phyloP scores from a whole-genome alignment of 2,113 vertebrate species.

The Cephalopholis sonnerati region DNA sequence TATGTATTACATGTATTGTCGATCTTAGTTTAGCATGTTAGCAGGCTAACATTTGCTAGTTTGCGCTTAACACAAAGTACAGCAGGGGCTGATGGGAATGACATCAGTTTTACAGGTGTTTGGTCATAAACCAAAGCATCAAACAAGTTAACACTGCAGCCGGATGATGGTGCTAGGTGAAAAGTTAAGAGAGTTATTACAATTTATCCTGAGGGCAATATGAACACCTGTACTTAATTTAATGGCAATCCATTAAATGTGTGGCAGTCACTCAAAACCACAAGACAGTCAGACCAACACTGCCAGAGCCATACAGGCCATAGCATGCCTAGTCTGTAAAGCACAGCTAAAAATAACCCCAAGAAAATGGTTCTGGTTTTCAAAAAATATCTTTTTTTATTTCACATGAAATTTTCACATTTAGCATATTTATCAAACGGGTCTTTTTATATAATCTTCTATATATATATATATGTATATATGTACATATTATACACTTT shows the following conservation, averaged over 20 bases:
- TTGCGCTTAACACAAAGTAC: background rate
- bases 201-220: background rate
- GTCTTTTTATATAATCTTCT: conserved; percentile 81
- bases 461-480: conserved; percentile 68
- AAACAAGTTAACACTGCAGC: background rate
- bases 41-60: background rate
- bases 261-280: background rate
- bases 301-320: background rate
- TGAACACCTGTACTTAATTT: background rate
- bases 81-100: background rate
- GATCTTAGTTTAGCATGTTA: background rate
- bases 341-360: conserved; percentile 5
- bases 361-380: conserved; percentile 64
- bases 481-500: conserved; percentile 77
- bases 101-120: background rate
- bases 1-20: too few relatives aligned
- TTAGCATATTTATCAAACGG: conserved; percentile 84
- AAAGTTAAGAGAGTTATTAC: background rate
- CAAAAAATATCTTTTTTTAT: conserved; percentile 82
- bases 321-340: too few relatives aligned
- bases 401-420: conserved; percentile 85
- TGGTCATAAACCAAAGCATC: background rate
- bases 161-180: background rate
- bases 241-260: background rate
- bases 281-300: background rate